phyloP scores from a whole-genome alignment of 2,888 invertebrate genomes.

The Deilephila elpenor region DNA sequence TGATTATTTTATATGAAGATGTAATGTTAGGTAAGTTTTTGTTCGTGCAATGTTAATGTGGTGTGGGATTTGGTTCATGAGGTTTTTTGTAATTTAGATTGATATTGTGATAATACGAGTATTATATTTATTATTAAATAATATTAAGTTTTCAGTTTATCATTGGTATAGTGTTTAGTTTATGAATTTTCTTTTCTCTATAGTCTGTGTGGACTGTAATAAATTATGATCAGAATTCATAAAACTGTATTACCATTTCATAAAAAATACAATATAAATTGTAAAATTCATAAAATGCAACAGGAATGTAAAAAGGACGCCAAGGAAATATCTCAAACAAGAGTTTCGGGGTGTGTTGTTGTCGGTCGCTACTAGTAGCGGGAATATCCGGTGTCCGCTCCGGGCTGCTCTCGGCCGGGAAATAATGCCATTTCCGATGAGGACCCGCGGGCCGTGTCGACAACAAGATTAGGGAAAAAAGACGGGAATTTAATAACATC shows the following conservation, averaged over 20 bases:
- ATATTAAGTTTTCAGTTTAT: too few relatives aligned
- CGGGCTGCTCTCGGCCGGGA: slow-evolving; percentile 56
- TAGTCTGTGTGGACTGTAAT: too few relatives aligned
- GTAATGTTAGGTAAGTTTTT: not conserved
- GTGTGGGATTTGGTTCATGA: not conserved
- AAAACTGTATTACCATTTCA: not conserved
- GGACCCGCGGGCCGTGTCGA: slow-evolving; percentile 73
- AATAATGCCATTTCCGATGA: slow-evolving; percentile 82
- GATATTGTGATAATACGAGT: too few relatives aligned
- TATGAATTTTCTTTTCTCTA: too few relatives aligned
- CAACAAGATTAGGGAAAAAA: slow-evolving; percentile 76
- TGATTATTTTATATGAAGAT: slow-evolving; percentile 21
- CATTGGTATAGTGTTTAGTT: too few relatives aligned
- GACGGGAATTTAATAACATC: slow-evolving; percentile 76
- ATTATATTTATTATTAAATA: too few relatives aligned
- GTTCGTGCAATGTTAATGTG: not conserved
- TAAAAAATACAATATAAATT: not conserved
- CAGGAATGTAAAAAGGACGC: slow-evolving; percentile 47
- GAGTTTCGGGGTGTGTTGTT: slow-evolving; percentile 54
- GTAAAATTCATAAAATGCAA: not conserved
- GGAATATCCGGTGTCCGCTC: slow-evolving; percentile 74
- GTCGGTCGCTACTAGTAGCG: slow-evolving; percentile 43
- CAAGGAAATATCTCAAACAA: slow-evolving; percentile 58
- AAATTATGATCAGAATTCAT: too few relatives aligned
- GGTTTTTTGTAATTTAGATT: not conserved